A percentile compares a stretch with the other conserved stretches of the same genome.
Conservation (phyloP, 2,888 invertebrate species). For the Capitulum mitella region DNA sequence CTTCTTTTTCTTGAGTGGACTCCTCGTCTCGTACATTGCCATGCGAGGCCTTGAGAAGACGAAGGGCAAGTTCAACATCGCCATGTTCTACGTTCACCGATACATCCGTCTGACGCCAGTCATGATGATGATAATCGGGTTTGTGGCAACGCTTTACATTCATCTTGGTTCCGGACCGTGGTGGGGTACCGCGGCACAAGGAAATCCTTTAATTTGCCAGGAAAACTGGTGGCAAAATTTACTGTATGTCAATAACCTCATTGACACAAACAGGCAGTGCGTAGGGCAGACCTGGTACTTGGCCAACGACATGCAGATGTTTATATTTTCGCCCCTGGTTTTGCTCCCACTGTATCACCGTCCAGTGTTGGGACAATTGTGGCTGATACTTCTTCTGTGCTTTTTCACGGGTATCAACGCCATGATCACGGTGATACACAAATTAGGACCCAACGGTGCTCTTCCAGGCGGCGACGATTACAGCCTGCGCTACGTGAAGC, state of each 20-base stretch:
- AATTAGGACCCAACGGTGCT: neutral
- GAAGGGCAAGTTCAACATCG: neutral
- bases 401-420: neutral
- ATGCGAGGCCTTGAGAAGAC: neutral
- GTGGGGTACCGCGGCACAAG: neutral
- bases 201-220: neutral
- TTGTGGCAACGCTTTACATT: neutral
- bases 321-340: neutral
- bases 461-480: neutral
- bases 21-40: neutral
- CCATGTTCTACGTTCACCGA: neutral
- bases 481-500: neutral
- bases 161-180: neutral
- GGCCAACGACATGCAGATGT: neutral
- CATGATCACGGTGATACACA: neutral
- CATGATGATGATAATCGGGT: neutral
- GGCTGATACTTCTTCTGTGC: neutral
- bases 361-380: neutral
- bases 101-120: slow-evolving; percentile 2
- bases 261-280: neutral
- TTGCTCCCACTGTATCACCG: neutral
- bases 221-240: neutral
- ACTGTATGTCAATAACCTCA: too few relatives aligned
- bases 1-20: neutral
- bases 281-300: neutral